Evolutionary conservation across 2,888 invertebrate species (phyloP), one percentile per base, ranked within the genome.

Genomic region (Mayetiola destructor): DNA sequence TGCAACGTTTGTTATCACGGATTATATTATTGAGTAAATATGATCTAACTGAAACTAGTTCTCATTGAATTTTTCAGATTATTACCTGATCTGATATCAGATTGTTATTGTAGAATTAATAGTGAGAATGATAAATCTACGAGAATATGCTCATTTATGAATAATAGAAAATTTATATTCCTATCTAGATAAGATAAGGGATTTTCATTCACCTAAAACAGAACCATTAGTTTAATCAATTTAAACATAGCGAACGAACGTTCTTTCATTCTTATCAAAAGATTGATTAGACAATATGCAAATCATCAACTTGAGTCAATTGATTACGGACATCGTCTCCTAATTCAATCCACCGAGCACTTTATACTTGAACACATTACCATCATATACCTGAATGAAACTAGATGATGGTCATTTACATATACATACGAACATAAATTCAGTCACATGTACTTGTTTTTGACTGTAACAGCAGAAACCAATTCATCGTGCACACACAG

Each of bases 261-360:
- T 42, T 42, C 23, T 12, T 48, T 48, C 48, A 48, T 48, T 48
- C n/a, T 27, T 27, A 48, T 48, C 48, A 48, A 10, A 48, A n/a
- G n/a, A 48, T 48, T 48, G 23, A 48, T 48, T 27, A 27, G 48
- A 27, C 27, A 16, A 48, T 27, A 48, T 48, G 48, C 48, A 48
- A 48, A 48, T 48, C 27, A n/a, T 48, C 48, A 23, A 27, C 27
- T 14, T 48, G 23, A n/a, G n/a, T n/a, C n/a, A n/a, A n/a, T n/a
- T n/a, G n/a, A n/a, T n/a, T n/a, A n/a, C n/a, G n/a, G n/a, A n/a
- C n/a, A n/a, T n/a, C n/a, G n/a, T n/a, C n/a, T n/a, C n/a, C n/a
- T n/a, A n/a, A n/a, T n/a, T n/a, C n/a, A n/a, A n/a, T n/a, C n/a
- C n/a, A n/a, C n/a, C n/a, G n/a, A n/a, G n/a, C n/a, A n/a, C n/a